Conservation (phyloP, 2,888 invertebrate genomes). For the Agrilus cyanescens region DNA sequence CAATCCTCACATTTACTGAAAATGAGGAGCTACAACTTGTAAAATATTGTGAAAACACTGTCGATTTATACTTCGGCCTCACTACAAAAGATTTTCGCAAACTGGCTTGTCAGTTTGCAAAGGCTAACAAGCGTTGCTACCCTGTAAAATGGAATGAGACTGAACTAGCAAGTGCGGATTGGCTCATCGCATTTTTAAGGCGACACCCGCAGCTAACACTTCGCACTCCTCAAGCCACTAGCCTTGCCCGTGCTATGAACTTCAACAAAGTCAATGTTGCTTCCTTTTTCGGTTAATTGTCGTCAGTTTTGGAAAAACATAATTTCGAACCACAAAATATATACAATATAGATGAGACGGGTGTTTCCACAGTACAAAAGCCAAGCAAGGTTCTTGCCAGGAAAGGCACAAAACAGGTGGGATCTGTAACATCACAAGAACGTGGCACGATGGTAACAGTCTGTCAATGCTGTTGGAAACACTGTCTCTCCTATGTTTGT, state of each 20-base stretch:
- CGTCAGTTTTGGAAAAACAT: constrained; percentile 14
- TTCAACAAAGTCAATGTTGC: constrained; percentile 14
- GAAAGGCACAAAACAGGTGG: constrained; percentile 24
- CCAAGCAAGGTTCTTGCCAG: constrained; percentile 24
- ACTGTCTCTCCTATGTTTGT: constrained; percentile 11
- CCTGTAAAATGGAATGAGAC: constrained; percentile 1
- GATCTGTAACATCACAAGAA: constrained; percentile 22
- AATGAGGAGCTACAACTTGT: constrained; percentile 7
- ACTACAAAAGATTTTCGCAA: constrained; percentile 11
- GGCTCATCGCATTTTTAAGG: constrained; percentile 6
- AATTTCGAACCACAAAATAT: constrained; percentile 23
- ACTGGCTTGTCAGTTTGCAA: constrained; percentile 9
- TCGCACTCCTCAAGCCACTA: constrained; percentile 13
- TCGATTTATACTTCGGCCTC: constrained; percentile 9
- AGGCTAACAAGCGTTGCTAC: background rate
- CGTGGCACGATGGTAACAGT: constrained; percentile 14
- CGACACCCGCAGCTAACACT: constrained; percentile 11
- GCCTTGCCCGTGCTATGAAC: constrained; percentile 11
- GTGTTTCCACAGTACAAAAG: constrained; percentile 31
- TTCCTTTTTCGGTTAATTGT: constrained; percentile 8
- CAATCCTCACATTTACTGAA: constrained; percentile 1
- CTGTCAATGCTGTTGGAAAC: constrained; percentile 11
- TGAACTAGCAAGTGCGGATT: constrained; percentile 7
- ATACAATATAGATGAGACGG: too few species aligned
- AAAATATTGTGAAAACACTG: constrained; percentile 6